Conservation (phyloP, 1,140 invertebrate genomes). For the Rhagoletis pomonella region DNA sequence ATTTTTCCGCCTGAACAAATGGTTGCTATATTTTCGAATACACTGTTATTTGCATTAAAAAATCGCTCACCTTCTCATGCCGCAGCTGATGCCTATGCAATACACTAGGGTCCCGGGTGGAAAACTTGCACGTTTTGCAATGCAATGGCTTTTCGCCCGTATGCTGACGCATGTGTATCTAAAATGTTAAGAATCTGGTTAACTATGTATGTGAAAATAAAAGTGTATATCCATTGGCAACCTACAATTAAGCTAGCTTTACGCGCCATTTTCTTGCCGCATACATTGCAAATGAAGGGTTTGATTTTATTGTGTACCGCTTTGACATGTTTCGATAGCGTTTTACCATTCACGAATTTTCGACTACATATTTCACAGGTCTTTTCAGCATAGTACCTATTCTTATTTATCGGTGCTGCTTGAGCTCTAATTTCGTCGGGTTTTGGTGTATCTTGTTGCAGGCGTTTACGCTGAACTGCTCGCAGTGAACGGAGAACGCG, state of each 20-base stretch:
- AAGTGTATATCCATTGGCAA: conserved; percentile 67
- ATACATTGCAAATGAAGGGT: conserved; percentile 85
- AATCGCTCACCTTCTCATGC: conserved; percentile 59
- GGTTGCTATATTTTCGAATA: too few species aligned
- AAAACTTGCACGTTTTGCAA: conserved; percentile 69
- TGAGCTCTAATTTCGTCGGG: not conserved
- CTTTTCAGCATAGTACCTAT: conserved; percentile 79
- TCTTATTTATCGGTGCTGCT: conserved; percentile 61
- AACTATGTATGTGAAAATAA: not conserved
- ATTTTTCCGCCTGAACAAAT: conserved; percentile 56
- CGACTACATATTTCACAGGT: conserved; percentile 82
- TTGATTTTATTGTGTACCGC: conserved; percentile 86
- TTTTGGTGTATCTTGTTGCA: conserved; percentile 57
- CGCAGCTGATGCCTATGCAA: conserved; percentile 69
- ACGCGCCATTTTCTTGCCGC: conserved; percentile 82
- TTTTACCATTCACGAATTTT: conserved; percentile 84
- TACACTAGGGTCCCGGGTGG: conserved; percentile 71
- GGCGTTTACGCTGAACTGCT: conserved; percentile 61
- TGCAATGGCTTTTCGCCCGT: conserved; percentile 76
- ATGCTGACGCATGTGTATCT: conserved; percentile 85
- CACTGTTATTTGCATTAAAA: too few species aligned
- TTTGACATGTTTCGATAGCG: conserved; percentile 84
- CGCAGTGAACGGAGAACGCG: conserved; percentile 64
- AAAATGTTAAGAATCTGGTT: conserved; percentile 67
- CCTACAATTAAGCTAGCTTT: conserved; percentile 82